A percentile compares a stretch with the other conserved stretches of the same genome.
phyloP scores from a whole-genome alignment of 2,113 vertebrate species.

The Mastomys coucha region DNA sequence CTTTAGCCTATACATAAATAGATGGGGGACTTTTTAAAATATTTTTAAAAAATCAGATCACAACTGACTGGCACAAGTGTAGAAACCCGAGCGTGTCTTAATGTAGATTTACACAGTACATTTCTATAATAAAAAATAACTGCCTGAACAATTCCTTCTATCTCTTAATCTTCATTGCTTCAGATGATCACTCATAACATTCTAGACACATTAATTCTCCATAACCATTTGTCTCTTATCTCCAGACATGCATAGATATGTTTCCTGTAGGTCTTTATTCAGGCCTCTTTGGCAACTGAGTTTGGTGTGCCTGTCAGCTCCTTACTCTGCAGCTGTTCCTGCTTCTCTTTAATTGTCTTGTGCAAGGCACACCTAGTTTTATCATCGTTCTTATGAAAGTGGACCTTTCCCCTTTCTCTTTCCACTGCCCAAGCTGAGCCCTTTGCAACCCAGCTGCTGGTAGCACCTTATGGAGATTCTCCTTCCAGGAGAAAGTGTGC shows the following conservation, averaged over 20 bases:
- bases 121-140: constrained; percentile 27
- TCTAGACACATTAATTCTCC: constrained; percentile 6
- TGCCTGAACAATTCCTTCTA: background rate
- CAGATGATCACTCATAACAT: constrained; percentile 33
- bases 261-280: background rate
- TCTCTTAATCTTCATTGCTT: constrained; percentile 25
- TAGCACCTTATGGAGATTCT: background rate
- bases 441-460: constrained; percentile 63
- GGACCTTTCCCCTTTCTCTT: constrained; percentile 40
- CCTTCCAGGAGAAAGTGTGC: background rate
- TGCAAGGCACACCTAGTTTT: constrained; percentile 63
- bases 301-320: background rate
- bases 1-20: constrained; percentile 36
- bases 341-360: constrained; percentile 65
- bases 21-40: too few species aligned
- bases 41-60: too few species aligned
- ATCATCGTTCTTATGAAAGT: constrained; percentile 45
- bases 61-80: constrained; percentile 7
- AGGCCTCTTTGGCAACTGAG: background rate
- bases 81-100: background rate
- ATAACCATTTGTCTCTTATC: constrained; percentile 25
- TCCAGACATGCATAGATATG: background rate
- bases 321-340: constrained; percentile 60
- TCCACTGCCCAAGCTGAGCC: constrained; percentile 41
- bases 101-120: background rate